phyloP scores from a whole-genome alignment of 2,113 vertebrate genomes.

The Ondatra zibethicus region DNA sequence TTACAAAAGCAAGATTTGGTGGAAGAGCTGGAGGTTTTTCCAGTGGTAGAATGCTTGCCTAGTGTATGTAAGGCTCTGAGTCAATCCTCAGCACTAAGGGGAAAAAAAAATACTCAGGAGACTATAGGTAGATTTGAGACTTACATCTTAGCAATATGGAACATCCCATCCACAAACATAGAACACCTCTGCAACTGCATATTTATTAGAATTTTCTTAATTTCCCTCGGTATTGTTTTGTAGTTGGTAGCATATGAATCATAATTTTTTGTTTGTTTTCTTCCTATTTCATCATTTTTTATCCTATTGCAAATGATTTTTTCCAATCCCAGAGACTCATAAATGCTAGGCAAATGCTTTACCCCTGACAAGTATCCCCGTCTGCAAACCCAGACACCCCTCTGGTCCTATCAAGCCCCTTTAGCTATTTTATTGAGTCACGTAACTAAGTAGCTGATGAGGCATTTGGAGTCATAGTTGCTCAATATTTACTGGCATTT shows the following conservation, averaged over 20 bases:
- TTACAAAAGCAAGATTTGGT: background rate
- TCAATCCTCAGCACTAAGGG: background rate
- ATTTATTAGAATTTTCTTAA: background rate
- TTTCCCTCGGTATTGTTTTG: background rate
- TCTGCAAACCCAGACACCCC: too few species aligned
- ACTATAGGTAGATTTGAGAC: background rate
- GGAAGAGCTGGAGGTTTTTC: background rate
- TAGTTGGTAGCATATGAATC: background rate
- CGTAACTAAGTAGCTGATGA: background rate
- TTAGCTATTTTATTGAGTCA: too few species aligned
- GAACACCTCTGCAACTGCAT: rapidly evolving
- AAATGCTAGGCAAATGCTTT: background rate
- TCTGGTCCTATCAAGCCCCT: too few species aligned
- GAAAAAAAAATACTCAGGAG: background rate
- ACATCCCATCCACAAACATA: too few species aligned
- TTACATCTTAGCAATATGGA: too few species aligned
- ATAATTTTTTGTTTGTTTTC: background rate
- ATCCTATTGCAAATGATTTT: background rate
- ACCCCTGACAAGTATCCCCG: background rate
- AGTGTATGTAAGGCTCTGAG: background rate
- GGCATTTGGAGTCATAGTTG: background rate
- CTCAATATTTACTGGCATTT: background rate
- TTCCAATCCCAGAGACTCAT: background rate
- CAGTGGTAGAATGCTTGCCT: background rate
- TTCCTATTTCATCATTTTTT: background rate